These are phyloP conservation scores for Zaprionus vittiger DNA, from an alignment of 1,140 invertebrate species.

Conservation along the genomic window DNA sequence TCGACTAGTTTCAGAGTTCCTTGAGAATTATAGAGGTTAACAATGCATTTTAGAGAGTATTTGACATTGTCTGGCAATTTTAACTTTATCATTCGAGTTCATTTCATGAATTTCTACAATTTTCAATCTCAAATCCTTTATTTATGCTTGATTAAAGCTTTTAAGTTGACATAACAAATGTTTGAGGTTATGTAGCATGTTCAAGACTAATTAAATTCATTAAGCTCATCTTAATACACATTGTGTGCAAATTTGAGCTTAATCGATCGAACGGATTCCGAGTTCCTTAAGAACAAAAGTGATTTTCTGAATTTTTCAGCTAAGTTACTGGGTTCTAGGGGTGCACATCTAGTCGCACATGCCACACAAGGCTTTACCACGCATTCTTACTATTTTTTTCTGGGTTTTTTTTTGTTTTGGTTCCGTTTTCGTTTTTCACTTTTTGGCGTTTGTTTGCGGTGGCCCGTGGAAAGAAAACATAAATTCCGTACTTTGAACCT, in stretches of 20 bases:
- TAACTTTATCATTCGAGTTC: neutral
- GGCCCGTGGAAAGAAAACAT: slow-evolving; percentile 57
- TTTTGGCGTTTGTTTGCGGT: slow-evolving; percentile 53
- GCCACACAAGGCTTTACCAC: neutral
- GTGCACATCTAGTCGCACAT: neutral
- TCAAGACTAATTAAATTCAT: neutral
- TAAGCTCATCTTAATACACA: neutral
- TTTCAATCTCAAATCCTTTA: neutral
- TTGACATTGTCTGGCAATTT: neutral
- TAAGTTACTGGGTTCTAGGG: neutral
- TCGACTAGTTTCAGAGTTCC: no score
- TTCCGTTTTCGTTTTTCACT: slow-evolving; percentile 14
- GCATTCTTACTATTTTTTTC: slow-evolving; percentile 12
- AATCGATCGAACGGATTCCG: neutral
- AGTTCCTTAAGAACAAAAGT: neutral
- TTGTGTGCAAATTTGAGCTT: neutral
- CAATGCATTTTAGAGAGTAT: no score
- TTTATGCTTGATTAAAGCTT: neutral
- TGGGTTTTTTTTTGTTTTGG: slow-evolving; percentile 23
- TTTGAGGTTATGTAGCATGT: neutral
- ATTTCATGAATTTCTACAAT: neutral
- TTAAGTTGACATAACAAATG: neutral
- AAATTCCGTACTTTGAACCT: slow-evolving; percentile 68
- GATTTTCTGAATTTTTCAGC: no score
- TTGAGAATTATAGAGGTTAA: no score